phyloP scores from a whole-genome alignment of 2,797 vertebrate genomes.

The Coluber constrictor region DNA sequence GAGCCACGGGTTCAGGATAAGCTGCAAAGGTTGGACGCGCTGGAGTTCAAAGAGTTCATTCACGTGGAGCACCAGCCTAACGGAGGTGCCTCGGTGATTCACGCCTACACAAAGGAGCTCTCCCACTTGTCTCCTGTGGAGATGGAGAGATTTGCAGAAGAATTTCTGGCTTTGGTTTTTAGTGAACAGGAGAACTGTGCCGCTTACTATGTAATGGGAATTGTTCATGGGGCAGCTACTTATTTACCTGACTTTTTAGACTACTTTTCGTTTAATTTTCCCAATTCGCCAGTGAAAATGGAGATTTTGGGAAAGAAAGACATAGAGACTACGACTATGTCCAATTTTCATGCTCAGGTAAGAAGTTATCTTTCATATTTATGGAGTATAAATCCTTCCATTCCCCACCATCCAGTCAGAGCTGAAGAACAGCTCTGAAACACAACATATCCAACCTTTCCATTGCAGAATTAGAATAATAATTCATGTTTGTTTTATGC shows the following conservation, averaged over 20 bases:
- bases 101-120: constrained; percentile 91
- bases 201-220: constrained; percentile 94
- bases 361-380: constrained; percentile 67
- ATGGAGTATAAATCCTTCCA: background rate
- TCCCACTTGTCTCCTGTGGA: constrained; percentile 81
- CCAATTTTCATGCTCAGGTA: constrained; percentile 97
- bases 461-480: background rate
- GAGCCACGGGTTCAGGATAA: constrained; percentile 74
- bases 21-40: constrained; percentile 77
- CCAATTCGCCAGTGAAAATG: constrained; percentile 95
- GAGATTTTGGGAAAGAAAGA: constrained; percentile 99
- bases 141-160: constrained; percentile 86
- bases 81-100: constrained; percentile 91
- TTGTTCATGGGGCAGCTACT: constrained; percentile 92
- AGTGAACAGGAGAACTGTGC: constrained; percentile 88
- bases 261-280: constrained; percentile 96
- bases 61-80: constrained; percentile 96
- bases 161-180: constrained; percentile 89
- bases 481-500: background rate
- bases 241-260: constrained; percentile 97
- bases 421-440: background rate
- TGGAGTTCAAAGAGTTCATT: constrained; percentile 90
- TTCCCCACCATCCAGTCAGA: too few species aligned
- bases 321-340: constrained; percentile 98
- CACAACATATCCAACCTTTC: background rate